phyloP scores from a whole-genome alignment of 1,140 invertebrate genomes.

The Rhysida immarginata region DNA sequence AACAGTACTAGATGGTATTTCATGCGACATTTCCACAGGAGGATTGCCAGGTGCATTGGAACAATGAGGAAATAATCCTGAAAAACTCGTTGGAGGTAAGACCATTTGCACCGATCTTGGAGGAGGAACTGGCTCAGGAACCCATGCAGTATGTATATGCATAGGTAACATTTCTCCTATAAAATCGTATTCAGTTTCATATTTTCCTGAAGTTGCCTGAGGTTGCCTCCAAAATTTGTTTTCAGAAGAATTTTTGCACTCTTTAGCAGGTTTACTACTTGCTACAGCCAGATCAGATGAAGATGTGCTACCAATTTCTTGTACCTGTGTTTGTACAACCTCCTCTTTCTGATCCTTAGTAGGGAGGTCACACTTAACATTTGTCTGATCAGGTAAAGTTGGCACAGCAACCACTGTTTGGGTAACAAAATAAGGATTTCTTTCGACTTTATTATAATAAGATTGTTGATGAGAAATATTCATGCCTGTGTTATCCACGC shows the following conservation, averaged over 20 bases:
- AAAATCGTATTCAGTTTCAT: conserved; percentile 1
- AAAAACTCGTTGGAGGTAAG: not conserved
- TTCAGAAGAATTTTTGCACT: no score
- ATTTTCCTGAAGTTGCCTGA: not conserved
- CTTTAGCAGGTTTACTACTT: not conserved
- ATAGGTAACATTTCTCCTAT: not conserved
- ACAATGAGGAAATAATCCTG: not conserved
- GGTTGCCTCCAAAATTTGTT: no score
- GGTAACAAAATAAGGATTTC: no score
- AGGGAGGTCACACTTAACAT: no score
- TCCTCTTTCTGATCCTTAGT: no score
- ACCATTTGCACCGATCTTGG: not conserved
- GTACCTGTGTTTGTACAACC: conserved; percentile 6
- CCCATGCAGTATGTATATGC: not conserved
- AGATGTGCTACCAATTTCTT: conserved; percentile 4
- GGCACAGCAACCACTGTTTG: no score
- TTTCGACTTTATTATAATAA: no score
- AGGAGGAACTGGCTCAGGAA: conserved; percentile 4
- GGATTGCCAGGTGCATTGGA: not conserved
- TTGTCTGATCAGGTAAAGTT: no score
- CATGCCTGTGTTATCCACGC: no score
- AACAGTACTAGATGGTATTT: no score
- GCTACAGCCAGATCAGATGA: not conserved
- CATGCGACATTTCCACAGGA: no score
- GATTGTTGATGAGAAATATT: no score